Evolutionary conservation across 2,113 vertebrate genomes (phyloP).

Genomic region (Nibea albiflora): DNA sequence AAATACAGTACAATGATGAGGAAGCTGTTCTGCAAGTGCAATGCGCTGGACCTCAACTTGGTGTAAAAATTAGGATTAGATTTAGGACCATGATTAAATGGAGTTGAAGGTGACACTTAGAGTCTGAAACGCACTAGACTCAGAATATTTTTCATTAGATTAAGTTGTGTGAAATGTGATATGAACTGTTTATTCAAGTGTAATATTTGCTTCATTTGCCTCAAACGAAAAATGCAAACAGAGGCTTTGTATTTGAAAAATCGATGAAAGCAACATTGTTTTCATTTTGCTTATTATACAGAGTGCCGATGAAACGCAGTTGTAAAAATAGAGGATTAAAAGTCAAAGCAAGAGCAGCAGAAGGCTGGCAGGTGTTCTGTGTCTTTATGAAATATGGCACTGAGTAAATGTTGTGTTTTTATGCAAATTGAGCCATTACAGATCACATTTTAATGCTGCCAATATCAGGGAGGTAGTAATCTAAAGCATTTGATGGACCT

Average conservation of each 20-base stretch:
- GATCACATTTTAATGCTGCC: neutral
- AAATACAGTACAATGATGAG: neutral
- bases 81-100: neutral
- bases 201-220: neutral
- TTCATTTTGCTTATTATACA: neutral
- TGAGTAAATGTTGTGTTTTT: neutral
- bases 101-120: neutral
- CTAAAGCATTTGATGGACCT: slow-evolving; percentile 1
- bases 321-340: neutral
- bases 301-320: neutral
- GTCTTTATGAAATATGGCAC: slow-evolving; percentile 3
- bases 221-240: neutral
- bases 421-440: neutral
- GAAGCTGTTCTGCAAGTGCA: neutral
- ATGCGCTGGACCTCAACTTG: neutral
- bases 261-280: neutral
- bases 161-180: neutral
- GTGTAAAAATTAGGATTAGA: neutral
- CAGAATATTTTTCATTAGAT: neutral
- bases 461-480: slow-evolving; percentile 11
- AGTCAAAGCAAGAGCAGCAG: neutral
- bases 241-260: neutral
- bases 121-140: neutral
- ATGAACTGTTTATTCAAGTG: neutral
- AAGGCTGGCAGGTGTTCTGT: neutral